Evolutionary conservation across 2,888 invertebrate genomes (phyloP).

Genomic region (Athalia rosae): DNA sequence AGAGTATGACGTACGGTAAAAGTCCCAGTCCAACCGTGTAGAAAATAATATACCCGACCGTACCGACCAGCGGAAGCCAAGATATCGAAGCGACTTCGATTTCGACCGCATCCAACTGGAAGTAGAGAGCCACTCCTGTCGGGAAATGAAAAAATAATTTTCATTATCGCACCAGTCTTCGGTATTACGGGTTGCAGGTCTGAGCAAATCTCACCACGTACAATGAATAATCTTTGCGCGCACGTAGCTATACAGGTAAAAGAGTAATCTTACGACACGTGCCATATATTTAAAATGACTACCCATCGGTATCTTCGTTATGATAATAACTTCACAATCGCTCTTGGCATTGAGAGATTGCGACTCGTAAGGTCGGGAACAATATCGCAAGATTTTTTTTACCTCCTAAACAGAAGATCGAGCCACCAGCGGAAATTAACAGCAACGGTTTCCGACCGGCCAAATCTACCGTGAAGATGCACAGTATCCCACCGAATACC

Average conservation of each 20-base stretch:
- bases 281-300: too few relatives aligned
- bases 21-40: slow-evolving; percentile 48
- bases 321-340: background rate
- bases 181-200: too few relatives aligned
- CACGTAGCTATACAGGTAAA: too few relatives aligned
- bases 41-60: slow-evolving; percentile 25
- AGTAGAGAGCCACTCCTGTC: slow-evolving; percentile 34
- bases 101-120: slow-evolving; percentile 3
- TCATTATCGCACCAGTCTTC: background rate
- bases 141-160: background rate
- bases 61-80: slow-evolving; percentile 41
- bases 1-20: slow-evolving; percentile 49
- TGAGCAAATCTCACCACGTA: too few relatives aligned
- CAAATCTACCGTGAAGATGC: slow-evolving; percentile 45
- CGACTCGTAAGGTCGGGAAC: too few relatives aligned
- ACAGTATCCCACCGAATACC: background rate
- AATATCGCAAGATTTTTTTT: too few relatives aligned
- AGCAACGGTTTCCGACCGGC: slow-evolving; percentile 49
- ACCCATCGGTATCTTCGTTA: background rate
- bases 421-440: slow-evolving; percentile 38
- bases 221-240: too few relatives aligned
- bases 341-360: background rate
- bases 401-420: slow-evolving; percentile 17
- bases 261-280: too few relatives aligned
- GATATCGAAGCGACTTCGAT: background rate